phyloP scores from a whole-genome alignment of 2,113 vertebrate species.

The Dendrocopos noguchii region DNA sequence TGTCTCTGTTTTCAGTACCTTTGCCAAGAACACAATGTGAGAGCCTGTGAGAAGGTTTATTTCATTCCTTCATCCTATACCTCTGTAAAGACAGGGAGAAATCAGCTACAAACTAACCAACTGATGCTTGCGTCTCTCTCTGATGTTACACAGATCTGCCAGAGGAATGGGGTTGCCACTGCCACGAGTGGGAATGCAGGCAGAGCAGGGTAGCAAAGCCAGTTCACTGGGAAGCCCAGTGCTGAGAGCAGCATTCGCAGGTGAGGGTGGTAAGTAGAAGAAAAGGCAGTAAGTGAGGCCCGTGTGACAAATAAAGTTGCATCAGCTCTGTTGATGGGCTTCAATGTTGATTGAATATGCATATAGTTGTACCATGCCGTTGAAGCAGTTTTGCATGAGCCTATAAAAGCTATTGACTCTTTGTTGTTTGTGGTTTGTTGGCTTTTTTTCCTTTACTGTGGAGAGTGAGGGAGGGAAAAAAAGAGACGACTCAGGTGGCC shows the following conservation, averaged over 20 bases:
- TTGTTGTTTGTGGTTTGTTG: neutral
- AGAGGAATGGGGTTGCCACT: rapidly evolving
- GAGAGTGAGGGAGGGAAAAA: neutral
- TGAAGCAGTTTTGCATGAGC: slow-evolving; percentile 22
- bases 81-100: neutral
- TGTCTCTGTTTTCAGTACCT: slow-evolving; percentile 60
- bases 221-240: neutral
- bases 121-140: neutral
- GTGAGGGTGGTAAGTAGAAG: neutral
- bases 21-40: slow-evolving; percentile 40
- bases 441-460: neutral
- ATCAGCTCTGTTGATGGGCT: neutral
- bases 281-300: neutral
- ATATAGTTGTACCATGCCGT: neutral
- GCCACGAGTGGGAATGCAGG: neutral
- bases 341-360: neutral
- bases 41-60: slow-evolving; percentile 35
- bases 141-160: neutral
- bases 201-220: neutral
- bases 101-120: neutral
- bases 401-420: slow-evolving; percentile 23
- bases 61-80: slow-evolving; percentile 23
- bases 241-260: rapidly evolving
- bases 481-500: neutral
- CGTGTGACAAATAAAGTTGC: neutral